phyloP scores from a whole-genome alignment of 2,888 invertebrate species.

The Amorpha juglandis region DNA sequence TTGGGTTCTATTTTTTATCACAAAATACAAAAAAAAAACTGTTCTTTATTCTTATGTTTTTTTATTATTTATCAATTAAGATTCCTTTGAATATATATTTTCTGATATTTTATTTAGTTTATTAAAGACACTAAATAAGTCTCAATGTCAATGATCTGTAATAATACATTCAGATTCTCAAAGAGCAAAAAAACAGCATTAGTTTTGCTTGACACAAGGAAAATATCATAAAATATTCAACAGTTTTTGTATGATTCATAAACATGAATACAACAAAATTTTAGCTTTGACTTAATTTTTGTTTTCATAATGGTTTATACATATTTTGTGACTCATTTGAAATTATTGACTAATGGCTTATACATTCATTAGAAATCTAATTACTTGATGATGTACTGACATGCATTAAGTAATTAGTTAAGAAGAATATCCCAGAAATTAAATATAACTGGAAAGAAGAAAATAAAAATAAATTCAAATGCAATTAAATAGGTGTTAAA shows the following conservation, averaged over 20 bases:
- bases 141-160: too few relatives aligned
- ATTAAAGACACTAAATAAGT: too few relatives aligned
- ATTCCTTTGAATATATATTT: too few relatives aligned
- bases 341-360: conserved; percentile 12
- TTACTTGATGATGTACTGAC: background rate
- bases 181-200: background rate
- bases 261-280: background rate
- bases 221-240: background rate
- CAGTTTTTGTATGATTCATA: conserved; percentile 3
- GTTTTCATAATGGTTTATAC: background rate
- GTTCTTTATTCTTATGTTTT: too few relatives aligned
- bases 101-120: too few relatives aligned
- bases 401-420: background rate
- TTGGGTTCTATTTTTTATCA: too few relatives aligned
- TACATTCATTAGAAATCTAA: background rate
- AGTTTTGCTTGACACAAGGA: background rate
- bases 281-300: background rate
- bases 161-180: too few relatives aligned
- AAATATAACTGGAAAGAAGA: background rate
- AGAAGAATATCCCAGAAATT: background rate
- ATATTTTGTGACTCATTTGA: background rate
- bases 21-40: too few relatives aligned
- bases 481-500: background rate
- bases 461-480: background rate
- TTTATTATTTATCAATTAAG: too few relatives aligned